Percentiles rank a stretch among this genome's conserved stretches.
phyloP scores from a whole-genome alignment of 2,888 invertebrate genomes.

The Euphydryas editha region DNA sequence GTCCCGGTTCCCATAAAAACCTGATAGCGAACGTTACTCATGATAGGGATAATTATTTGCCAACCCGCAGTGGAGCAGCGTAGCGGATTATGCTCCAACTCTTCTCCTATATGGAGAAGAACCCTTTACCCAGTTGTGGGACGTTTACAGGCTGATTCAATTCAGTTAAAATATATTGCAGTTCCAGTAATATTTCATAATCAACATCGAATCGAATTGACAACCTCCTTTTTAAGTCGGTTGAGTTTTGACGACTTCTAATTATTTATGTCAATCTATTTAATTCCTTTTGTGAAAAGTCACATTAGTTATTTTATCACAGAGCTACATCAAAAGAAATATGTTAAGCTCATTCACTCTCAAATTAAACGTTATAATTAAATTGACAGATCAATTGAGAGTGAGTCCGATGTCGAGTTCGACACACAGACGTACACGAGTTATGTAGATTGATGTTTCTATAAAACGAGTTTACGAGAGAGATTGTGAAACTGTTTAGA shows the following conservation, averaged over 20 bases:
- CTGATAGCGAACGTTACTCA: too few relatives aligned
- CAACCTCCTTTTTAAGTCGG: too few relatives aligned
- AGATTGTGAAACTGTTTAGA: background rate
- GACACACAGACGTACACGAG: constrained; percentile 1
- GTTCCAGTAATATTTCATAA: too few relatives aligned
- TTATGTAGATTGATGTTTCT: background rate
- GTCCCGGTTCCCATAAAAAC: too few relatives aligned
- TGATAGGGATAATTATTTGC: too few relatives aligned
- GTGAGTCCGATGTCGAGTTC: background rate
- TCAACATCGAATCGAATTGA: too few relatives aligned
- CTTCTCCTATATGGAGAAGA: too few relatives aligned
- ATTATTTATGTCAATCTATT: background rate
- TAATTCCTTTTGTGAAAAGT: background rate
- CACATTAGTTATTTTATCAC: background rate
- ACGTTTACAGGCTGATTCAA: too few relatives aligned
- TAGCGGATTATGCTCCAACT: too few relatives aligned
- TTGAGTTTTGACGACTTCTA: background rate
- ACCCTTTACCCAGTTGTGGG: too few relatives aligned
- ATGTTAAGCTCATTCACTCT: background rate
- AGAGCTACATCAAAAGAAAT: background rate
- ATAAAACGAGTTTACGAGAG: background rate
- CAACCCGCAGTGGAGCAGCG: too few relatives aligned
- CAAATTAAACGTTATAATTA: background rate
- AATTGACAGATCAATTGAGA: constrained; percentile 5
- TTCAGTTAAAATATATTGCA: too few relatives aligned